Evolutionary conservation across 2,888 invertebrate genomes (phyloP).

Genomic region (Hedychridium roseum): DNA sequence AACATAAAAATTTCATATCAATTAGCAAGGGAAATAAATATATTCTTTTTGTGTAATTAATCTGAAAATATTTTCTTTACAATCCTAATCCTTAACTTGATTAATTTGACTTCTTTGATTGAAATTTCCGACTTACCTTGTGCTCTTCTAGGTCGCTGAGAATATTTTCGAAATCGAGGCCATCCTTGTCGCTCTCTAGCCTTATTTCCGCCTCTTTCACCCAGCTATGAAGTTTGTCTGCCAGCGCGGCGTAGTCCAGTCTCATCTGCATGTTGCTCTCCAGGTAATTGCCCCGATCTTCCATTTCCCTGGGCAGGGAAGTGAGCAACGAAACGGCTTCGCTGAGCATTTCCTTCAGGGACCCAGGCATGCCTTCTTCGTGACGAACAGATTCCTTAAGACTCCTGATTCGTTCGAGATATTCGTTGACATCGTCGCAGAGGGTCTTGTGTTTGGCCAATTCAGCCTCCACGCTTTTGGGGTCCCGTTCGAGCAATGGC

Average conservation of each 20-base stretch:
- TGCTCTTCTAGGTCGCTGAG: slow-evolving; percentile 85
- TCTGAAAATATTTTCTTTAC: too few species aligned
- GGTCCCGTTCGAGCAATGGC: slow-evolving; percentile 80
- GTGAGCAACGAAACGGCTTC: slow-evolving; percentile 82
- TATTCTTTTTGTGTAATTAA: too few species aligned
- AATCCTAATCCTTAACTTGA: too few species aligned
- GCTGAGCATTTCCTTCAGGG: slow-evolving; percentile 83
- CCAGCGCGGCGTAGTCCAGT: slow-evolving; percentile 78
- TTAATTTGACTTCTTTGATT: neutral
- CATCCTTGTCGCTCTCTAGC: slow-evolving; percentile 80
- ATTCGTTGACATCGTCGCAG: slow-evolving; percentile 73
- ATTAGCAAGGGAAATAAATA: too few species aligned
- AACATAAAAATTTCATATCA: too few species aligned
- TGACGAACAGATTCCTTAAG: slow-evolving; percentile 77
- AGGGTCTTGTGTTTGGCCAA: slow-evolving; percentile 79
- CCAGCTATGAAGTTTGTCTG: slow-evolving; percentile 83
- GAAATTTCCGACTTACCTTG: slow-evolving; percentile 66
- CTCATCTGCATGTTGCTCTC: slow-evolving; percentile 79
- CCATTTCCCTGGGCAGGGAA: slow-evolving; percentile 81
- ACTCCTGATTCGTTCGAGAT: slow-evolving; percentile 75
- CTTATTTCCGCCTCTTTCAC: slow-evolving; percentile 83
- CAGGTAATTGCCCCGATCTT: slow-evolving; percentile 82
- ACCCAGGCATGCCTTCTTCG: slow-evolving; percentile 82
- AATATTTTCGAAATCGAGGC: slow-evolving; percentile 88
- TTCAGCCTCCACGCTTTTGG: slow-evolving; percentile 82